phyloP scores from a whole-genome alignment of 2,797 vertebrate species.

The Gymnoscopelus microlampas region DNA sequence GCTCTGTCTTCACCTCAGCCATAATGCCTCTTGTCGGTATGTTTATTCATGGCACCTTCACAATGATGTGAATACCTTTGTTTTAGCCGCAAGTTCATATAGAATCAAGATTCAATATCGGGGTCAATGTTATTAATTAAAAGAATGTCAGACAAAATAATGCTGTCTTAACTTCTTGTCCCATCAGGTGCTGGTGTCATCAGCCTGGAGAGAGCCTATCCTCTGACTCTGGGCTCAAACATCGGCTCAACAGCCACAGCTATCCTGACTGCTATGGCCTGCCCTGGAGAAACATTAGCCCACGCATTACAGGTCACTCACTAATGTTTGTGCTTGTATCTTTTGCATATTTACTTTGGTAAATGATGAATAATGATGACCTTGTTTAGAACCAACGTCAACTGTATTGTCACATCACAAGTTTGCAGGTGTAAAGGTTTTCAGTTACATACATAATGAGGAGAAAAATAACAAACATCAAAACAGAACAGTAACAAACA shows the following conservation, averaged over 20 bases:
- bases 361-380: too few relatives aligned
- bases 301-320: slow-evolving; percentile 91
- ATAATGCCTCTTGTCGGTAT: slow-evolving; percentile 90
- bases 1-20: slow-evolving; percentile 97
- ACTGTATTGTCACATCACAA: too few relatives aligned
- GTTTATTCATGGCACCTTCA: too few relatives aligned
- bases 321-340: slow-evolving; percentile 36
- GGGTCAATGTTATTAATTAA: background rate
- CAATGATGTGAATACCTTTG: too few relatives aligned
- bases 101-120: background rate
- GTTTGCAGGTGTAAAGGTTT: too few relatives aligned
- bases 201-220: slow-evolving; percentile 93
- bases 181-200: slow-evolving; percentile 93
- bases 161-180: background rate
- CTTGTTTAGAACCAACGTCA: too few relatives aligned
- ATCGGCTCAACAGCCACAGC: slow-evolving; percentile 97
- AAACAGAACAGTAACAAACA: too few relatives aligned
- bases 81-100: too few relatives aligned
- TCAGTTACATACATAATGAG: too few relatives aligned
- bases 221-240: slow-evolving; percentile 94
- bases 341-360: too few relatives aligned
- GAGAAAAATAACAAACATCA: too few relatives aligned
- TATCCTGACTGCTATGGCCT: slow-evolving; percentile 93
- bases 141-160: background rate
- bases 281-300: slow-evolving; percentile 84